Conservation (phyloP, 2,113 vertebrate genomes). For the Oncorhynchus clarkii region DNA sequence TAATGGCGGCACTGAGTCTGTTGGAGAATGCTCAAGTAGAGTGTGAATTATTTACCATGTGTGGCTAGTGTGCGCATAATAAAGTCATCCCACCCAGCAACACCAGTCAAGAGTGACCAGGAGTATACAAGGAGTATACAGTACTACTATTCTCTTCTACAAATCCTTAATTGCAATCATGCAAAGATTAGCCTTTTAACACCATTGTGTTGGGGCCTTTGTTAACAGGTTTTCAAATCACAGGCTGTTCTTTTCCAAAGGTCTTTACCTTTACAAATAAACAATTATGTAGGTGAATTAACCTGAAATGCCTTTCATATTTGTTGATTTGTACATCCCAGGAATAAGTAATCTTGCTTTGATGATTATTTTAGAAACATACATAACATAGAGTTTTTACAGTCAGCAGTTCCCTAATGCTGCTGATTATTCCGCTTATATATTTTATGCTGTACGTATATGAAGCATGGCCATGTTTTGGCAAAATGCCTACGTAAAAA, state of each 20-base stretch:
- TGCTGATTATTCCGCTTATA: constrained; percentile 57
- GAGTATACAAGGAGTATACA: neutral
- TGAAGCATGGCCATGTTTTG: constrained; percentile 28
- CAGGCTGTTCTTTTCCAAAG: too few relatives aligned
- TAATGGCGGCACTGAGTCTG: constrained; percentile 66
- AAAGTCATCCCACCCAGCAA: constrained; percentile 55
- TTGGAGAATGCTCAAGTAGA: constrained; percentile 71
- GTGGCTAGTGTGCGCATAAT: constrained; percentile 63
- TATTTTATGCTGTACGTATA: constrained; percentile 55
- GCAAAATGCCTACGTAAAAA: neutral
- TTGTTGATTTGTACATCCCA: too few relatives aligned
- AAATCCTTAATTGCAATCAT: neutral
- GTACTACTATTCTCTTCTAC: neutral
- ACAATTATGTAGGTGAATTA: too few relatives aligned
- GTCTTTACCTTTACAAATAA: too few relatives aligned
- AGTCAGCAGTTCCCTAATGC: neutral
- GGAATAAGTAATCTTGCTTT: too few relatives aligned
- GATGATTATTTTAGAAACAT: too few relatives aligned
- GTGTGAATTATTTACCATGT: constrained; percentile 73
- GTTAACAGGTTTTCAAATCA: too few relatives aligned
- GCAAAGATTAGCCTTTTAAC: too few relatives aligned
- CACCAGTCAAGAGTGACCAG: constrained; percentile 20
- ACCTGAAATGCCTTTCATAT: too few relatives aligned
- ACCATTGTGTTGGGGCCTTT: too few relatives aligned
- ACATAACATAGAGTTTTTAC: constrained; percentile 31